Evolutionary conservation across 2,113 vertebrate species (phyloP), one percentile per base, ranked within the genome.

Genomic region (Suricata suricatta): DNA sequence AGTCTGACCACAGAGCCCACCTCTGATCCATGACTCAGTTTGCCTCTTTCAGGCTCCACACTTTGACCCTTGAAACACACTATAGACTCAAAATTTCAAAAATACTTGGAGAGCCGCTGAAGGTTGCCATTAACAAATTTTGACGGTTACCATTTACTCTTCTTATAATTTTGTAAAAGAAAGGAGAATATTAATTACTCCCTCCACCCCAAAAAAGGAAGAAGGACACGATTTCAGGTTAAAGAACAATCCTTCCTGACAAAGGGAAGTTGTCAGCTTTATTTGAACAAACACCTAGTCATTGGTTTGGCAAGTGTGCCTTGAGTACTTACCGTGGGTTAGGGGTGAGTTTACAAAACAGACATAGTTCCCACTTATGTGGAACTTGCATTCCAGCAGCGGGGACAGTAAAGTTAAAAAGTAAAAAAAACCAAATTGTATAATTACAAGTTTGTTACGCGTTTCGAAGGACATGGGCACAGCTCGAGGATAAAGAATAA

Each of bases 381-480:
- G 31, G 72, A 57, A 33, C 74, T 60, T 33, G 52, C 80, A 86
- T 96, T 94, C 57, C 25, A 66, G 64, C 44, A 6, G 50, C 33
- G 52, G 69, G 89, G 68, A 74, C 16, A 66, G 95, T 60, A 81
- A 71, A 88, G 84, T 84, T 31, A 72, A 85, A 76, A 97, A 90
- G 33, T 52, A 74, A 97, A 79, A 38, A 68, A 31, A 94, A 81
- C 84, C 84, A 89, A 83, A 84, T 12, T 52, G 54, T 12, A 35
- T 80, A 81, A 90, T 92, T 93, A 29, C 72, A 80, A 33, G 69
- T 94, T 90, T 95, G 35, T 41, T 84, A 57, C 92, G 25, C 64
- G 29, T 33, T 88, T 29, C 17, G 21, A 94, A 93, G 90, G 54
- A 92, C 27, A 63, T 57, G 72, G 86, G 31, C 52, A 60, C 35